Conservation (phyloP, 2,797 vertebrate genomes). For the Parambassis ranga region DNA sequence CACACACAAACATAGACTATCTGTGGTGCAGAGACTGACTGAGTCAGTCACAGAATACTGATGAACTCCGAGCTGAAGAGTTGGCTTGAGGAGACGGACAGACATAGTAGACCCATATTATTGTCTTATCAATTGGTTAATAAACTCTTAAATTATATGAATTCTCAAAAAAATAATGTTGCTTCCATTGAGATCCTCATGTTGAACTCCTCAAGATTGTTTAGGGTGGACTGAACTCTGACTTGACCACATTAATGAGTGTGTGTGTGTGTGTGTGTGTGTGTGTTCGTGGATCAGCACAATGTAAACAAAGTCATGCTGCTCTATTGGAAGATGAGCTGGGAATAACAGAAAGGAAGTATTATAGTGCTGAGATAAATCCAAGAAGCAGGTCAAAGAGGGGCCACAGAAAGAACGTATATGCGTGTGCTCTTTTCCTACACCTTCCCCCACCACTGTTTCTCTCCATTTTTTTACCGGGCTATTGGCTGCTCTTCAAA, state of each 20-base stretch:
- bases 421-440: conserved; percentile 1
- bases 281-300: background rate
- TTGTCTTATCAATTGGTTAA: too few relatives aligned
- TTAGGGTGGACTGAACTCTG: background rate
- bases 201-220: too few relatives aligned
- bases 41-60: conserved; percentile 62
- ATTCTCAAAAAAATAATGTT: too few relatives aligned
- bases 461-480: conserved; percentile 8
- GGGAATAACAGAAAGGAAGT: conserved; percentile 14
- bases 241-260: background rate
- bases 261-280: background rate
- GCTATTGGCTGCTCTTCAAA: conserved; percentile 52
- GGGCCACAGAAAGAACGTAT: background rate
- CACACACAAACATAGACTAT: conserved; percentile 9
- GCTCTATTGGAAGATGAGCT: conserved; percentile 15
- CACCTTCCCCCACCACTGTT: background rate
- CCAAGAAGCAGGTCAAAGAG: conserved; percentile 1
- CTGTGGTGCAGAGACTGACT: conserved; percentile 45
- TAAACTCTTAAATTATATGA: too few relatives aligned
- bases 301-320: conserved; percentile 11
- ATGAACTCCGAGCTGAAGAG: conserved; percentile 51
- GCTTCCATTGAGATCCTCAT: too few relatives aligned
- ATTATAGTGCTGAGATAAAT: conserved; percentile 2
- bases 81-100: conserved; percentile 25
- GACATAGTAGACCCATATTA: too few relatives aligned